A percentile compares a stretch with the other conserved stretches of the same genome.
Conservation (phyloP, 2,113 vertebrate species). For the Mobula hypostoma region DNA sequence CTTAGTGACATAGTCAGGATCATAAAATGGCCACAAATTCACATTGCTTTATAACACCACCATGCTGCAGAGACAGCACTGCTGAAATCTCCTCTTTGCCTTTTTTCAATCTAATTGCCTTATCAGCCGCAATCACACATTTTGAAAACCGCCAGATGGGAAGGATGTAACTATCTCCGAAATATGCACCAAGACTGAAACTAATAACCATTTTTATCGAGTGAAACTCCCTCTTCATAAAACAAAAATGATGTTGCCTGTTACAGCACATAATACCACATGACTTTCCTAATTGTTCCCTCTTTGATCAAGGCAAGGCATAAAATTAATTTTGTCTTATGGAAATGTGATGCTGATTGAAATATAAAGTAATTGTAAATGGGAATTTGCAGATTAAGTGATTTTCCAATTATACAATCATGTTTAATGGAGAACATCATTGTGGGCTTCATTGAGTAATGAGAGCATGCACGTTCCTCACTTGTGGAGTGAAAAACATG, state of each 20-base stretch:
- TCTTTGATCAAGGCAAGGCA: background rate
- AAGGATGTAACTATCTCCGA: background rate
- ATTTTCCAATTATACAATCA: background rate
- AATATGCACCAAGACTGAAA: background rate
- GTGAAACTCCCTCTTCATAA: constrained; percentile 32
- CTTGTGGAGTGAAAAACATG: background rate
- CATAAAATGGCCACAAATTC: background rate
- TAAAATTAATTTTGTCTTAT: constrained; percentile 14
- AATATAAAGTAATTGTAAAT: background rate
- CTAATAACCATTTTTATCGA: constrained; percentile 36
- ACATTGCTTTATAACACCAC: background rate
- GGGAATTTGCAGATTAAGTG: constrained; percentile 7
- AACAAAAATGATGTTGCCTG: background rate
- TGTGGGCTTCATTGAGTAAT: background rate
- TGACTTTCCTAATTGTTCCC: background rate
- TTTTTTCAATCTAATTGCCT: constrained; percentile 4
- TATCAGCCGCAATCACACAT: background rate
- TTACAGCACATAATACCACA: background rate
- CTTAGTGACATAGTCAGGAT: background rate
- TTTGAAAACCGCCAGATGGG: background rate
- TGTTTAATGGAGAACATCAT: background rate
- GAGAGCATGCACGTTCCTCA: background rate
- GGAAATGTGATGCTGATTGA: constrained; percentile 13
- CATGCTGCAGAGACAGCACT: background rate
- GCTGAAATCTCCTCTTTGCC: constrained; percentile 13